These are phyloP conservation scores for Cichladusa arquata DNA, from an alignment of 2,113 vertebrate species.

Conservation along the genomic window DNA sequence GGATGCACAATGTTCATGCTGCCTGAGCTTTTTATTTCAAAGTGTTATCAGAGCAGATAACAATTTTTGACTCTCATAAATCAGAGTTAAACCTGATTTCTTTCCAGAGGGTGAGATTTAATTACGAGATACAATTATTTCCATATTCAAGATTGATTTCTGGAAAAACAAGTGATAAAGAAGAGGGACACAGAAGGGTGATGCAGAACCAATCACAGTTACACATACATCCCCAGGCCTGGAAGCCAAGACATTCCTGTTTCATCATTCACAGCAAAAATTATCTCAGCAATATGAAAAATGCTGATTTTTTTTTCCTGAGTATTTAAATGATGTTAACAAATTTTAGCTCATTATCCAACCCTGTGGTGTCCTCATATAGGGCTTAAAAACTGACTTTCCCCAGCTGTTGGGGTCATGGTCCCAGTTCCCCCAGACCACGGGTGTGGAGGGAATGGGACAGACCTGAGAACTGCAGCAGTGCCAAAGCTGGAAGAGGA, in stretches of 20 bases:
- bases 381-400: neutral
- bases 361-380: neutral
- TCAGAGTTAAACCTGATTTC: neutral
- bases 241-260: neutral
- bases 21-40: neutral
- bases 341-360: neutral
- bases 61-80: neutral
- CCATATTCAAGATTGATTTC: neutral
- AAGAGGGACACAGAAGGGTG: neutral
- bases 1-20: neutral
- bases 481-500: neutral
- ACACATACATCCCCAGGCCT: neutral
- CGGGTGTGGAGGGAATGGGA: neutral
- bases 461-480: neutral
- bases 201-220: neutral
- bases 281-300: neutral
- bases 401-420: accelerated
- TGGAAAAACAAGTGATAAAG: neutral
- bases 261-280: neutral
- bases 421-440: neutral
- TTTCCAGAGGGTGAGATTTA: neutral
- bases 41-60: neutral
- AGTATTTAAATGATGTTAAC: neutral
- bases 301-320: neutral
- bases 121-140: neutral